Conservation (phyloP, 2,888 invertebrate species). For the Helleia helle region DNA sequence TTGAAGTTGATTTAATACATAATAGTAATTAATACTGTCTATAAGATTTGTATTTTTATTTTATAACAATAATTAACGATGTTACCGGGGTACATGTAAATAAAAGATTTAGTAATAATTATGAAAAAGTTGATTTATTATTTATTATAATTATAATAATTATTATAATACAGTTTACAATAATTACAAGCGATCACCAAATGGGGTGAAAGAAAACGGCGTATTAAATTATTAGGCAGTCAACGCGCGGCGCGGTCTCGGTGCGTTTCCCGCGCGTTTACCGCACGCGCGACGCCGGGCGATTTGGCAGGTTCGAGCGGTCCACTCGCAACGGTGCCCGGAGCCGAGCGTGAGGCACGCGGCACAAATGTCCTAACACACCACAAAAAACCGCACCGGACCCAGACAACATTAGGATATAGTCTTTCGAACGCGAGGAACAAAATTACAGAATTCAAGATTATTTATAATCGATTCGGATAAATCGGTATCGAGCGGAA, state of each 20-base stretch:
- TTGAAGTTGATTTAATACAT: too few species aligned
- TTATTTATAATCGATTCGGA: constrained; percentile 70
- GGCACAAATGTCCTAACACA: constrained; percentile 22
- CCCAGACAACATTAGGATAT: constrained; percentile 56
- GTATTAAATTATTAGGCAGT: constrained; percentile 64
- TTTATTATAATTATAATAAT: constrained; percentile 70
- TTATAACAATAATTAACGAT: too few species aligned
- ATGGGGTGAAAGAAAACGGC: constrained; percentile 73
- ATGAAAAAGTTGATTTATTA: constrained; percentile 75
- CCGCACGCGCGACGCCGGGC: constrained; percentile 80
- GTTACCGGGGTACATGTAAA: too few species aligned
- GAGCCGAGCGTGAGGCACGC: constrained; percentile 15
- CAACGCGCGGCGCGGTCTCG: constrained; percentile 31
- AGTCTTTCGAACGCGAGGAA: constrained; percentile 74
- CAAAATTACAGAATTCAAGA: constrained; percentile 73
- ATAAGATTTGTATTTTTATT: too few species aligned
- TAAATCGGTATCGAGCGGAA: constrained; percentile 65
- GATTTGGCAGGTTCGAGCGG: constrained; percentile 82
- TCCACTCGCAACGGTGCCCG: constrained; percentile 58
- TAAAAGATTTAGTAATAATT: constrained; percentile 65
- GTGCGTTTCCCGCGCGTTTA: constrained; percentile 84
- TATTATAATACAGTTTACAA: constrained; percentile 75
- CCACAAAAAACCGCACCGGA: constrained; percentile 29
- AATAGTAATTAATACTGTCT: too few species aligned
- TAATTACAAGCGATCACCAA: constrained; percentile 75